Base-by-base conservation (phyloP, 2,888 invertebrate species). In the Brenthis daphne region DNA sequence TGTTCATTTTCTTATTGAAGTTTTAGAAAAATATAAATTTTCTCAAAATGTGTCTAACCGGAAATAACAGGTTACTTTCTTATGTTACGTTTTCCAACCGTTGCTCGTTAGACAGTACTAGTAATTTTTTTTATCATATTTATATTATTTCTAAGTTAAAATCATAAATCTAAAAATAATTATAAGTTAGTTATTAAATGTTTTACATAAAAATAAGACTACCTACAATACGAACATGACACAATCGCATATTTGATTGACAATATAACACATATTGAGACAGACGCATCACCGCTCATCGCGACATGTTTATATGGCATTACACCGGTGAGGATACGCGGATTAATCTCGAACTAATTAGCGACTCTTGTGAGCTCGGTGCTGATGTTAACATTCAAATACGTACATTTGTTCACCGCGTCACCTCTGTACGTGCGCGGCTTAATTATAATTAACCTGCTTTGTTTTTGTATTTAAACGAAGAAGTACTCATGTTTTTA, bases 271-370 rank as follows among this genome's bases (percentile, higher is more conserved):
- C 57, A 29, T 69, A 69, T 71, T 65, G 64, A 71, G 47, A 69
- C 64, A 48, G 55, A 56, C 48, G 61, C 60, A 67, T 61, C 61
- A 50, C 16, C 55, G 56, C 55, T 12, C 61, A 37, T 24, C 50
- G 54, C 53, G 54, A 54, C 55, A 48, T 58, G 70, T 57, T 72
- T 67, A 55, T 65, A 67, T 48, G 55, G 68, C 60, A 64, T 70
- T 70, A 68, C 63, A 61, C 70, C 54, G 65, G 65, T 65, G 67
- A 57, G 65, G 71, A 68, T 68, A 66, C 56, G 70, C 51, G 69
- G 70, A 65, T 73, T 78, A 74, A 82, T 75, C 68, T 72, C 80
- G 79, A 79, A 81, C 84, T 89, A 86, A 89, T 89, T 88, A 88
- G 82, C 70, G 76, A 76, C 80, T 79, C 81, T 82, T 84, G 78